These are phyloP conservation scores for Hafferia zeledoni DNA, from an alignment of 2,797 vertebrate species.

Conservation along the genomic window DNA sequence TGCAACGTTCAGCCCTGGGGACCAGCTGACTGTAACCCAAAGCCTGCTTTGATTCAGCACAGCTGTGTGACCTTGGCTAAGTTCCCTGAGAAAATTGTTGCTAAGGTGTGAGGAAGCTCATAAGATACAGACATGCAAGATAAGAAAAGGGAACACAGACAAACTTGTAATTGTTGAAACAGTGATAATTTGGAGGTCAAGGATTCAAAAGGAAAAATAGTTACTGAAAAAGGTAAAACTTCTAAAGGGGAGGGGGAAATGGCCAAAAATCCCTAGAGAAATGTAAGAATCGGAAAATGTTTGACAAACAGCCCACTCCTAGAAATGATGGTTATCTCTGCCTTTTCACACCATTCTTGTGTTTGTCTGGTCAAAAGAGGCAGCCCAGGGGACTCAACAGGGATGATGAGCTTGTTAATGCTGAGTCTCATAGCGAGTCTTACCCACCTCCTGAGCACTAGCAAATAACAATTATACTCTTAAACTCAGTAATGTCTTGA, in stretches of 20 bases:
- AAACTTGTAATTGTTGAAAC: neutral
- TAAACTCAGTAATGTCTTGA: neutral
- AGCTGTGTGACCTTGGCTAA: neutral
- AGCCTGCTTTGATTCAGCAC: neutral
- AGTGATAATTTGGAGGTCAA: neutral
- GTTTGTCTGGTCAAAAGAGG: neutral
- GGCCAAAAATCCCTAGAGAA: neutral
- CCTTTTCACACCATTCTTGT: neutral
- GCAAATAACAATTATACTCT: neutral
- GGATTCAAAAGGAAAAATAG: neutral
- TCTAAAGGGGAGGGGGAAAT: neutral
- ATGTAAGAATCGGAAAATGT: neutral
- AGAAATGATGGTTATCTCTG: neutral
- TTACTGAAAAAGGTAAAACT: neutral
- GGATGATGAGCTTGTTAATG: neutral
- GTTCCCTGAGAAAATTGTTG: neutral
- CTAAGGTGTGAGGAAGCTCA: neutral
- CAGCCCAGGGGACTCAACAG: neutral
- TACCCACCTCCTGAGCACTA: neutral
- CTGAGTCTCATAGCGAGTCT: neutral
- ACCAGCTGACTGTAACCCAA: neutral
- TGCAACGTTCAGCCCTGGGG: neutral
- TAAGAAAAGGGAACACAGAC: neutral
- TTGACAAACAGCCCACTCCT: neutral
- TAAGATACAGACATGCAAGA: neutral